Base-by-base conservation (phyloP, 2,888 invertebrate species). In the Lithophane socia region DNA sequence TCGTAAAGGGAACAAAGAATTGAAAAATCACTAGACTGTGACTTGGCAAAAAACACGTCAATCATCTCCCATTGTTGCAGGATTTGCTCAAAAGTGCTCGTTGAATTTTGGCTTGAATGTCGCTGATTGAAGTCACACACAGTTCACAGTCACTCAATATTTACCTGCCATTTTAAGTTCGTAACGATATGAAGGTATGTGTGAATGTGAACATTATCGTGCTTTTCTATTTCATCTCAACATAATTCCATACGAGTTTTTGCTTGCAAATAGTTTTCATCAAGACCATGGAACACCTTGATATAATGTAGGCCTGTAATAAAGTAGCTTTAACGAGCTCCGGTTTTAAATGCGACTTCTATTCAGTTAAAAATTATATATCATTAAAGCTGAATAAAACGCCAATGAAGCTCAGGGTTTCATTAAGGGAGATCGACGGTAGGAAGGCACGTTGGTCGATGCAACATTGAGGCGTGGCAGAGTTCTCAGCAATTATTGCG, bases 401-500 rank as follows among this genome's bases (percentile, higher is more conserved):
- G 78, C 37, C 58, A 52, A 79, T 80, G 72, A 74, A 75, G 56
- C 68, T 70, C 16, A 64, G 56, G 60, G 72, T 82, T 66, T 80
- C 74, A 82, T 86, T 79, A 88, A 52, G 52, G 64, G n/a, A n/a
- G 68, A 61, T 42, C 24, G 47, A 61, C 10, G 82, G 80, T 84
- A 87, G 73, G 83, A 72, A 80, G 49, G 13, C 13, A 61, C 52
- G 63, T 47, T 84, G 29, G 61, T 63, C 47, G 77, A 72, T 63
- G 81, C 77, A 80, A 82, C 79, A 75, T 80, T 81, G 82, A 76
- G 77, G 80, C 82, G 71, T 80, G 77, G 87, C 81, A 78, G 85
- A 82, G 84, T 86, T 91, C 91, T 87, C 74, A 83, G 86, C 89
- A 91, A 91, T 91, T 88, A 93, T 94, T 95, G 91, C 94, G 92